phyloP scores from a whole-genome alignment of 2,113 vertebrate genomes.

The Felis chaus region DNA sequence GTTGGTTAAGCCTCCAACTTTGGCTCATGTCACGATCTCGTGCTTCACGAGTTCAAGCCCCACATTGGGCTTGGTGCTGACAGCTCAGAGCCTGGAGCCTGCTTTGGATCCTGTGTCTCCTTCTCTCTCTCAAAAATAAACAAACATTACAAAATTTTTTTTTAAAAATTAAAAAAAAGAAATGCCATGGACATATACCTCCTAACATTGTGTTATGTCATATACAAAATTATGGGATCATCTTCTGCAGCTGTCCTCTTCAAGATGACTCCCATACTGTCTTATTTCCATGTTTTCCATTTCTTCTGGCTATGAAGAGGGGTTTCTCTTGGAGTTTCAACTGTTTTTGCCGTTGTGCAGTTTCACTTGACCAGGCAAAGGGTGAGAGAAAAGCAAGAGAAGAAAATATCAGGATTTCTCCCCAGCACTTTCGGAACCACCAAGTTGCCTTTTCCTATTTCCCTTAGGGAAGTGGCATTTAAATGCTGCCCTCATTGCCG shows the following conservation, averaged over 20 bases:
- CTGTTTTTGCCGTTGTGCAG: neutral
- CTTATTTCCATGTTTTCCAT: neutral
- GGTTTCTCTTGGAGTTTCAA: neutral
- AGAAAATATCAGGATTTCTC: neutral
- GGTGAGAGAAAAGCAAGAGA: neutral
- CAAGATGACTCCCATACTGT: neutral
- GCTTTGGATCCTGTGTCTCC: no score
- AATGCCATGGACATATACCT: neutral
- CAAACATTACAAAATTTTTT: no score
- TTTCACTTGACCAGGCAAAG: neutral
- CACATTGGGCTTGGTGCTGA: no score
- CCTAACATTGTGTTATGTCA: neutral
- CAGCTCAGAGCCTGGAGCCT: no score
- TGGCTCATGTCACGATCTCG: no score
- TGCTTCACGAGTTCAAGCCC: no score
- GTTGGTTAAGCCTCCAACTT: no score
- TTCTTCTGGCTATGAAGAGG: neutral
- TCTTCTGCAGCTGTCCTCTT: neutral
- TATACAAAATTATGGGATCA: neutral
- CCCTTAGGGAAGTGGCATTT: no score
- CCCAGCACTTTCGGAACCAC: neutral
- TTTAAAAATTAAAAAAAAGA: neutral
- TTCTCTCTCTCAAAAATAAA: no score
- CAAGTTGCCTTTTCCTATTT: neutral
- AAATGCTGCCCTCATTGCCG: neutral